A percentile compares a stretch with the other conserved stretches of the same genome.
phyloP scores from a whole-genome alignment of 1,140 invertebrate species.

The Alviniconcha marisindica region DNA sequence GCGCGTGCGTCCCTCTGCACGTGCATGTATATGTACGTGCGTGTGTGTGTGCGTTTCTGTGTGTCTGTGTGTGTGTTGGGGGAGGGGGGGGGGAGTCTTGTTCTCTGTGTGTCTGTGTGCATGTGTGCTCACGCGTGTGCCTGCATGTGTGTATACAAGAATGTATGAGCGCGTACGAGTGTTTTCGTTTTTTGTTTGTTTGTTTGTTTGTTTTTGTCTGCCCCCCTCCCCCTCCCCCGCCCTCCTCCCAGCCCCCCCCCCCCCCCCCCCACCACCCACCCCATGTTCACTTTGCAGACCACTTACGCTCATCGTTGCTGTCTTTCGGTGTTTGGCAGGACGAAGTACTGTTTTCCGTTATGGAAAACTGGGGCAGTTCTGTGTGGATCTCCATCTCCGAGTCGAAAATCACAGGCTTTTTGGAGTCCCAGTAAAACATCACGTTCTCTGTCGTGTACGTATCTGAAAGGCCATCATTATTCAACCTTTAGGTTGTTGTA shows the following conservation, averaged over 20 bases:
- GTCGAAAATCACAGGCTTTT: slow-evolving; percentile 44
- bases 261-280: too few species aligned
- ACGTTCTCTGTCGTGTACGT: slow-evolving; percentile 93
- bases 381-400: slow-evolving; percentile 56
- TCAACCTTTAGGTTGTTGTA: too few species aligned
- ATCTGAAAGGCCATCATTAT: too few species aligned
- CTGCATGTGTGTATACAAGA: too few species aligned
- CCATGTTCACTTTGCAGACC: too few species aligned
- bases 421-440: slow-evolving; percentile 88
- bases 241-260: too few species aligned
- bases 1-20: neutral
- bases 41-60: neutral
- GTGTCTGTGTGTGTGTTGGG: neutral
- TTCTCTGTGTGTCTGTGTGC: neutral
- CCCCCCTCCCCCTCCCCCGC: too few species aligned
- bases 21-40: neutral
- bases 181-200: too few species aligned
- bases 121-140: neutral
- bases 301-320: slow-evolving; percentile 6
- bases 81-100: too few species aligned
- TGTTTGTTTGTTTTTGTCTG: too few species aligned
- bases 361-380: slow-evolving; percentile 69
- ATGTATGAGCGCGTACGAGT: too few species aligned
- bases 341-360: slow-evolving; percentile 73
- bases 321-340: slow-evolving; percentile 48